Evolutionary conservation across 2,113 vertebrate species (phyloP).

Genomic region (Rhinopomastus cyanomelas): DNA sequence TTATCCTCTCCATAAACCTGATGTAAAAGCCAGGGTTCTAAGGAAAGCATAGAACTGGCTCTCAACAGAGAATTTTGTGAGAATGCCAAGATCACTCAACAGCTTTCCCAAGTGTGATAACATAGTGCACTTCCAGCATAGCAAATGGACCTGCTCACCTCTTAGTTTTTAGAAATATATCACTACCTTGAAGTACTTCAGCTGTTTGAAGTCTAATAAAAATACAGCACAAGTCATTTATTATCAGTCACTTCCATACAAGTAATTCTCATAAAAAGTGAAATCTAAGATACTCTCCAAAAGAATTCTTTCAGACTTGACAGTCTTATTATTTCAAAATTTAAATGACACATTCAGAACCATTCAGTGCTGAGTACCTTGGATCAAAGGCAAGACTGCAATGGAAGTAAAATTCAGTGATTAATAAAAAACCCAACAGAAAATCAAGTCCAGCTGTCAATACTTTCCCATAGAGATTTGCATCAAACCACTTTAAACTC

Average conservation of each 20-base stretch:
- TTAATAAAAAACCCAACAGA: background rate
- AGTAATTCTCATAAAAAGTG: slow-evolving; percentile 10
- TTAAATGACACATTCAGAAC: background rate
- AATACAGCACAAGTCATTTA: slow-evolving; percentile 14
- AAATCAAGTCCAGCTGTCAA: slow-evolving; percentile 12
- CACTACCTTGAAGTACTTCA: background rate
- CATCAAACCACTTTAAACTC: slow-evolving; percentile 33
- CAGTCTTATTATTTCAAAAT: slow-evolving; percentile 13
- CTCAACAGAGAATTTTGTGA: background rate
- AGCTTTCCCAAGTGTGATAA: background rate
- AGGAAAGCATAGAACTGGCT: background rate
- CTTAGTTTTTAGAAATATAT: background rate
- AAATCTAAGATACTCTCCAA: slow-evolving; percentile 13
- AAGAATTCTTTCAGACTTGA: background rate
- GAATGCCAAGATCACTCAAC: background rate
- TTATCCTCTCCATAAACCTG: background rate
- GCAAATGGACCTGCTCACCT: background rate
- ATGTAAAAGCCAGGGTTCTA: background rate
- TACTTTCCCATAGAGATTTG: slow-evolving; percentile 40
- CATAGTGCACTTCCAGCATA: background rate
- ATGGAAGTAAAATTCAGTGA: background rate
- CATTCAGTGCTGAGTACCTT: background rate
- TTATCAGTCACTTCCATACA: background rate
- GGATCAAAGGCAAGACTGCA: slow-evolving; percentile 13
- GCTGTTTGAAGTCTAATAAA: slow-evolving; percentile 39